Conservation (phyloP, 1,140 invertebrate species). For the Drosophila insularis region DNA sequence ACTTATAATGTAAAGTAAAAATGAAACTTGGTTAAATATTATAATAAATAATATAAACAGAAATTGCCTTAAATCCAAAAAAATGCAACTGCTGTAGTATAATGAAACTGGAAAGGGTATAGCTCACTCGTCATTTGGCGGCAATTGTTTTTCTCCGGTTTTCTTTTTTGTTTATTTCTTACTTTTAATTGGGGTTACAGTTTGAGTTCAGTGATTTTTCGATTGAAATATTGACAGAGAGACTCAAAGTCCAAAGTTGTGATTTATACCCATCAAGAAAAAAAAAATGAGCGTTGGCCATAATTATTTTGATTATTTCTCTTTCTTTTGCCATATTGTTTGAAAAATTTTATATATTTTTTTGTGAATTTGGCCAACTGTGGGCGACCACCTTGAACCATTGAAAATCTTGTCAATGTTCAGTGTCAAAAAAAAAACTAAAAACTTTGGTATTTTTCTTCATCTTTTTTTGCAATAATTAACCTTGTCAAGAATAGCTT, state of each 20-base stretch:
- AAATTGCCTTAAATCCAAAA: no score
- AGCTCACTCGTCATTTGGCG: not conserved
- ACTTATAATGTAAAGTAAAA: no score
- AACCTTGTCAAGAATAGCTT: constrained; percentile 58
- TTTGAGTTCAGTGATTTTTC: constrained; percentile 49
- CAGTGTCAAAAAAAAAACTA: constrained; percentile 39
- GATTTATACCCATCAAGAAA: constrained; percentile 28
- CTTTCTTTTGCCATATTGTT: constrained; percentile 20
- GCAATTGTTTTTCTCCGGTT: constrained; percentile 43
- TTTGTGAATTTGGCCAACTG: constrained; percentile 40
- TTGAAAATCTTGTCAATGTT: constrained; percentile 57
- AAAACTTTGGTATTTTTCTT: not conserved
- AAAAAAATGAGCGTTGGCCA: constrained; percentile 12
- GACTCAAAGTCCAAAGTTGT: constrained; percentile 36
- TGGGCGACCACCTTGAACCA: constrained; percentile 42
- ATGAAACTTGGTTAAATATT: no score
- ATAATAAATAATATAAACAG: no score
- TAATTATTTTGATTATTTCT: not conserved
- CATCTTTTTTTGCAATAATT: constrained; percentile 30
- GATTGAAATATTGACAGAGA: constrained; percentile 16
- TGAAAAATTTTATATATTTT: constrained; percentile 21
- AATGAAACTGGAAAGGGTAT: not conserved
- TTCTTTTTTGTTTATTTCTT: constrained; percentile 52
- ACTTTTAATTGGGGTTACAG: constrained; percentile 71
- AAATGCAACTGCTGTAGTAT: no score